Evolutionary conservation across 2,113 vertebrate genomes (phyloP), one percentile per base, ranked within the genome.

Genomic region (Todiramphus chloris): DNA sequence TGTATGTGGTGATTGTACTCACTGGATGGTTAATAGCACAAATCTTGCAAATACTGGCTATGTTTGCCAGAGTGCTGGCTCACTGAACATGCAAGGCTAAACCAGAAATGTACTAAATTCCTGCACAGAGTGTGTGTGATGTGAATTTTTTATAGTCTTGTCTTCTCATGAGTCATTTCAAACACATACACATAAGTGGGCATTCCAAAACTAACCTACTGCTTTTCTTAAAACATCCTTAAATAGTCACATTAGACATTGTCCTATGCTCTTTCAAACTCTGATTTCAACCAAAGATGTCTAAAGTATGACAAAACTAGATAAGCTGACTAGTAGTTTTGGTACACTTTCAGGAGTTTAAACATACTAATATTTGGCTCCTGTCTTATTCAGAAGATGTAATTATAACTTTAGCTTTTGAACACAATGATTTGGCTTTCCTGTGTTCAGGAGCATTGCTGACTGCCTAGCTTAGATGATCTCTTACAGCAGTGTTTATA

Each of bases 221-320:
- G 30, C 85, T 89, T 83, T 33, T 86, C 79, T 95, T 90, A 68
- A 92, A 92, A 80, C 84, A 70, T 41, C 75, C 75, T 96, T 94
- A 87, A 93, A 90, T 90, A 94, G 85, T 80, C 69, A 83, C 41
- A 51, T 72, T 82, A 87, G 56, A 41, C 17, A n/a, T 62, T 83
- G 55, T 48, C 44, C 88, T 68, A 33, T 55, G 35, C 33, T 82
- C 44, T 72, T 89, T 83, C 59, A 83, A 51, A 75, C n/a, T 76
- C 70, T 15, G 41, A 33, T 92, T 72, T 79, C 73, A 87, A 91
- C 33, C 59, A 43, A 37, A 75, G 17, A 44, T 83, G 59, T 96
- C 85, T 89, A 6, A 94, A 89, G 67, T 67, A 77, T 80, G 81
- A 80, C 51, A 93, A 62, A 94, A 62, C 43, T 41, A 25, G 70